These are phyloP conservation scores for Nyleta sp. DNA, from an alignment of 2,888 invertebrate species.

Conservation along the genomic window DNA sequence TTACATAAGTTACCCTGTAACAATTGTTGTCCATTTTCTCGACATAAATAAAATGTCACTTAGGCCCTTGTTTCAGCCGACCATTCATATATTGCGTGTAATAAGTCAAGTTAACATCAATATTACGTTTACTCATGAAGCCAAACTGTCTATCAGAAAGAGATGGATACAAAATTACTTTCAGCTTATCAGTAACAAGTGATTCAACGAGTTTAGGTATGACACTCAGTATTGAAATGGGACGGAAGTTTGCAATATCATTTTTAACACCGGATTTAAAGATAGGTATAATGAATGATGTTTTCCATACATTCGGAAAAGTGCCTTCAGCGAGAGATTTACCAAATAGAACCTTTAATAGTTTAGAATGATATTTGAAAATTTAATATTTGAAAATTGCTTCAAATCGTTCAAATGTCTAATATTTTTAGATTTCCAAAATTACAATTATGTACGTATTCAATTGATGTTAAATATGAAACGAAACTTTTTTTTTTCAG, in stretches of 20 bases:
- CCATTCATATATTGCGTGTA: not conserved
- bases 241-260: conserved; percentile 24
- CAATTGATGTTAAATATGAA: too few relatives aligned
- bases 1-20: too few relatives aligned
- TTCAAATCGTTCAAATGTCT: too few relatives aligned
- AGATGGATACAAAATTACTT: not conserved
- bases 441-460: too few relatives aligned
- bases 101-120: not conserved
- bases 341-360: not conserved
- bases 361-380: too few relatives aligned
- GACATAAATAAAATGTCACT: too few relatives aligned
- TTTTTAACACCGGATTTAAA: not conserved
- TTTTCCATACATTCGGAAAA: not conserved
- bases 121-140: not conserved
- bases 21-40: too few relatives aligned
- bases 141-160: not conserved
- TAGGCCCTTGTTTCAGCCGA: too few relatives aligned
- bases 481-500: too few relatives aligned
- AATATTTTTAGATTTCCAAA: too few relatives aligned
- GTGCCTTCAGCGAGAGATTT: not conserved
- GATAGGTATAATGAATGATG: conserved; percentile 14
- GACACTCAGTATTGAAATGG: conserved; percentile 20
- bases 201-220: conserved; percentile 1
- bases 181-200: not conserved
- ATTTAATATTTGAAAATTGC: too few relatives aligned